phyloP scores from a whole-genome alignment of 92 coral and sea anemone genomes.

The Porites rus region DNA sequence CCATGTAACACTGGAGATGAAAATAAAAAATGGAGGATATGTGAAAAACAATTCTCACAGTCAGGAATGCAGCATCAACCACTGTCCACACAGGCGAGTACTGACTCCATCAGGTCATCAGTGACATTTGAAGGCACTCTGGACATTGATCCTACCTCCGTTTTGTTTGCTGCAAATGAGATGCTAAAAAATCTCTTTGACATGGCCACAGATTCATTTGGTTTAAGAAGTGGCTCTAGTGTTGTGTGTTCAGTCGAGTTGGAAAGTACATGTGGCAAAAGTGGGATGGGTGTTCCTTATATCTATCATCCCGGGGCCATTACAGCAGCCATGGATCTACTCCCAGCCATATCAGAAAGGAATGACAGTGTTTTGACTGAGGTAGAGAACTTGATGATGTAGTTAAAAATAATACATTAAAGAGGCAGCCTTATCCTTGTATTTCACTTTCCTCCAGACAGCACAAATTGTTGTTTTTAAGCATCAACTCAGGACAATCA shows the following conservation, averaged over 20 bases:
- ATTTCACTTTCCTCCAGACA: too few relatives aligned
- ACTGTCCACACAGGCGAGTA: conserved; percentile 63
- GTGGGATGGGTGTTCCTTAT: conserved; percentile 39
- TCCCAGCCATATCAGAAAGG: conserved; percentile 83
- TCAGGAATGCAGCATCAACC: conserved; percentile 58
- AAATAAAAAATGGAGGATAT: conserved; percentile 20
- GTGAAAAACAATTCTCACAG: conserved; percentile 54
- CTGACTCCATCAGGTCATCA: conserved; percentile 68
- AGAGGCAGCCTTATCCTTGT: too few relatives aligned
- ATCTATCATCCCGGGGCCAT: conserved; percentile 93
- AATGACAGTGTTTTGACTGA: conserved; percentile 25
- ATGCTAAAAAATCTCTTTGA: conserved; percentile 91
- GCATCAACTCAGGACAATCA: too few relatives aligned
- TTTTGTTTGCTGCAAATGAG: conserved; percentile 88
- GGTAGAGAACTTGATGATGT: not conserved
- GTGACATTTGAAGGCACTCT: conserved; percentile 58
- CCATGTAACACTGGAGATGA: conserved; percentile 57
- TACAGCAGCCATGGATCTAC: conserved; percentile 87
- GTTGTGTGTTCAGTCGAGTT: conserved; percentile 52
- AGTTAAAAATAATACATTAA: too few relatives aligned
- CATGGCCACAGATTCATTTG: conserved; percentile 97
- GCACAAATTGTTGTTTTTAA: too few relatives aligned
- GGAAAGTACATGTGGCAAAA: conserved; percentile 32
- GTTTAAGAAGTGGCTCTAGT: conserved; percentile 60
- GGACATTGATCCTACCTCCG: conserved; percentile 62